A percentile compares a stretch with the other conserved stretches of the same genome.
phyloP scores from a whole-genome alignment of 2,113 vertebrate species.

The Orycteropus afer region DNA sequence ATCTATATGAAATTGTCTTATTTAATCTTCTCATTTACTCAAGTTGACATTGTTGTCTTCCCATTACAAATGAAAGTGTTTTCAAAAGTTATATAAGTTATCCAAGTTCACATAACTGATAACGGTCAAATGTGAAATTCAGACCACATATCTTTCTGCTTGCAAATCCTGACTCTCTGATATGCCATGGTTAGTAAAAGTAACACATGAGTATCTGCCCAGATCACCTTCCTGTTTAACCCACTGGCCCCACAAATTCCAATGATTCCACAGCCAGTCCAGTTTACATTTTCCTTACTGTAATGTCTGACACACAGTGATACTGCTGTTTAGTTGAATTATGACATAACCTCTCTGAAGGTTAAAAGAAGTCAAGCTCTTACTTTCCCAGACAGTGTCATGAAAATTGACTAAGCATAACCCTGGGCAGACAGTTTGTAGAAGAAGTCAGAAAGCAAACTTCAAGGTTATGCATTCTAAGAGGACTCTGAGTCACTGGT shows the following conservation, averaged over 20 bases:
- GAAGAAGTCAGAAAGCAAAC: neutral
- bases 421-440: neutral
- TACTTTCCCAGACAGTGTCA: neutral
- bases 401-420: neutral
- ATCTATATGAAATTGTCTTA: neutral
- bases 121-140: neutral
- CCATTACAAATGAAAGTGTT: constrained; percentile 5
- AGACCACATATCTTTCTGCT: neutral
- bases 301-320: neutral
- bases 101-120: neutral
- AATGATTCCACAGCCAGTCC: neutral
- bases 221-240: neutral
- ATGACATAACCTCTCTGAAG: neutral
- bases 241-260: neutral
- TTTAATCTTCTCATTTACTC: constrained; percentile 17
- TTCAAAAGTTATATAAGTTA: constrained; percentile 6
- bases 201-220: neutral
- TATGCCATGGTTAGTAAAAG: neutral
- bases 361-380: neutral
- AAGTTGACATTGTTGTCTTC: neutral
- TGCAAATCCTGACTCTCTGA: constrained; percentile 22
- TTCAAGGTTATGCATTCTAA: neutral
- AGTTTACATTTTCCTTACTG: neutral
- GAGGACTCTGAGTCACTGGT: neutral
- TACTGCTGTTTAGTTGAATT: neutral